Evolutionary conservation across 2,888 invertebrate species (phyloP), one percentile per base, ranked within the genome.

Genomic region (Adelognathus sp.): DNA sequence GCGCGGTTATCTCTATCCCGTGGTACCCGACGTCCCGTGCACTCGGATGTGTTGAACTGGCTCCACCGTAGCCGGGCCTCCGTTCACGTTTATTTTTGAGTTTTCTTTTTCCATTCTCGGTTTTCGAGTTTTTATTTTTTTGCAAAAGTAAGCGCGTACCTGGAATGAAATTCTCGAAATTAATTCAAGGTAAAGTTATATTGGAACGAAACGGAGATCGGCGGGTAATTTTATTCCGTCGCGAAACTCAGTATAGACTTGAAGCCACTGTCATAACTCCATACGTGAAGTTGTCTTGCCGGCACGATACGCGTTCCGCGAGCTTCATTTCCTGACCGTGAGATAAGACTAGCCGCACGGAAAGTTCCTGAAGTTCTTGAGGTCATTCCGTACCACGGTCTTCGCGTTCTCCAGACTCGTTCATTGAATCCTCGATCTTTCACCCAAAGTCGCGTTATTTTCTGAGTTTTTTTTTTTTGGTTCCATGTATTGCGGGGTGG

Each of bases 341-440:
- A 46, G 18, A 36, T 29, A 39, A n/a, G 52, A 39, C 56, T 60
- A 58, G n/a, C 29, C 29, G 18, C 24, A 11, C 58, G 61, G 36
- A 60, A 54, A 61, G 71, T 70, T 50, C 7, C 27, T 16, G 39
- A 66, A 70, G 44, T 70, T 46, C 24, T 27, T 27, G 46, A 69
- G 64, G 39, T 33, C 56, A 58, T 60, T 72, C 58, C 52, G 64
- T 6, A 33, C 46, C 16, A 21, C 46, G 60, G 80, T 82, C 79
- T 80, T 58, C 64, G 61, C 21, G 56, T 50, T 70, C 56, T 80
- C 82, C 39, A 11, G 24, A 58, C 75, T 84, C 82, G 81, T 82
- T 79, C 81, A 80, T 81, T 46, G 82, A 84, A 85, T 82, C 83
- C 84, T 82, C 85, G 82, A 80, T 82, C 79, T 81, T 83, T 81